These are phyloP conservation scores for Gonatopus flavifemur DNA, from an alignment of 1,140 invertebrate genomes.

Conservation along the genomic window DNA sequence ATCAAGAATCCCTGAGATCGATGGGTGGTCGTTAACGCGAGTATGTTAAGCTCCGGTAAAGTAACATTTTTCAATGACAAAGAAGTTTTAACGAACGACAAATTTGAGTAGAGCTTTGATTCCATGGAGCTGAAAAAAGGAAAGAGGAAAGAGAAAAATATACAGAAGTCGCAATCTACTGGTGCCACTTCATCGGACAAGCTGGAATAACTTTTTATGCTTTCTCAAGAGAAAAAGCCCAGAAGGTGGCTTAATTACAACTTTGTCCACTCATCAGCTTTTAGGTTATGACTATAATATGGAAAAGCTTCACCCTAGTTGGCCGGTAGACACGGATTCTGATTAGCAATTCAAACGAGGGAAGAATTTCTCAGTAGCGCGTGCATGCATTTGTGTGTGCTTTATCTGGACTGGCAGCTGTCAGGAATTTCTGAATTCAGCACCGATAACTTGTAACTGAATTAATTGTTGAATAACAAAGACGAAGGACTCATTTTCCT, in stretches of 20 bases:
- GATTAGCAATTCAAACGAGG: constrained; percentile 29
- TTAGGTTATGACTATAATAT: constrained; percentile 3
- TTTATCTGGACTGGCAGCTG: constrained; percentile 21
- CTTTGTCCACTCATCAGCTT: neutral
- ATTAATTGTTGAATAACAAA: constrained; percentile 15
- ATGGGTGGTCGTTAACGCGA: too few relatives aligned
- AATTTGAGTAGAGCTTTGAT: too few relatives aligned
- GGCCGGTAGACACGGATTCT: constrained; percentile 1
- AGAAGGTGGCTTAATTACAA: constrained; percentile 13
- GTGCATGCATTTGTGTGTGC: neutral
- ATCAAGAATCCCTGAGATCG: too few relatives aligned
- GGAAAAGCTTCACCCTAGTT: constrained; percentile 11
- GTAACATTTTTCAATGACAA: too few relatives aligned
- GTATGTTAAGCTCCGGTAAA: too few relatives aligned
- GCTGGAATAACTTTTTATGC: too few relatives aligned
- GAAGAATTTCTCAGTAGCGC: constrained; percentile 9
- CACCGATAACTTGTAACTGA: constrained; percentile 10
- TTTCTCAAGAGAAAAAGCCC: too few relatives aligned
- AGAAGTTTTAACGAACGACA: too few relatives aligned
- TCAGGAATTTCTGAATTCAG: constrained; percentile 20
- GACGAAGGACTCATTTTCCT: neutral
- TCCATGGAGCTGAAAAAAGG: too few relatives aligned
- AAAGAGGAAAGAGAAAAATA: too few relatives aligned
- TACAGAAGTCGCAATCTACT: too few relatives aligned
- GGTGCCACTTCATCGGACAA: too few relatives aligned